These are phyloP conservation scores for Heliconius nattereri DNA, from an alignment of 1,140 invertebrate genomes.

Conservation along the genomic window DNA sequence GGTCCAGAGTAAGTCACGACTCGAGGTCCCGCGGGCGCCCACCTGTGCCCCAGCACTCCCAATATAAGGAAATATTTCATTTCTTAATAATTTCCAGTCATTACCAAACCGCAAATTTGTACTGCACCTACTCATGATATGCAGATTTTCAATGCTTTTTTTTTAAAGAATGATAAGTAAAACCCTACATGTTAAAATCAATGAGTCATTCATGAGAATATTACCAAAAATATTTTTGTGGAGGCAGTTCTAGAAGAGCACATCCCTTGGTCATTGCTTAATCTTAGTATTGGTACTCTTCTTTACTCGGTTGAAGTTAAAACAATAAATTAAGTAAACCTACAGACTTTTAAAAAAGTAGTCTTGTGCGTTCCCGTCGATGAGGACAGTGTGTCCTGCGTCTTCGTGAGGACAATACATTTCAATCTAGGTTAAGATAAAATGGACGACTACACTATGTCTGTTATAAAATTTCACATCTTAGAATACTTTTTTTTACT, in stretches of 20 bases:
- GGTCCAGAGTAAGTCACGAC: slow-evolving; percentile 73
- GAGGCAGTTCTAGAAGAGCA: not conserved
- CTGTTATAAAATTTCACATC: no score
- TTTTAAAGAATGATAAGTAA: not conserved
- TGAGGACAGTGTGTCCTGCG: no score
- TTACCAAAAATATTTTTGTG: not conserved
- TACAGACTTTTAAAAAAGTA: no score
- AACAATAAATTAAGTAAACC: no score
- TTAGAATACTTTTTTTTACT: no score
- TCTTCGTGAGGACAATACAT: no score
- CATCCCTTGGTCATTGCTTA: no score
- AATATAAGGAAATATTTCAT: slow-evolving; percentile 66
- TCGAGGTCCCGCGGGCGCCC: slow-evolving; percentile 57
- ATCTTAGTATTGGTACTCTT: no score
- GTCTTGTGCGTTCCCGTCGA: no score
- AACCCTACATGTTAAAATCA: not conserved
- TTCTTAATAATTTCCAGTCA: slow-evolving; percentile 61
- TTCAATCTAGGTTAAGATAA: no score
- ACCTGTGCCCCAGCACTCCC: slow-evolving; percentile 63
- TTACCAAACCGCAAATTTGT: slow-evolving; percentile 55
- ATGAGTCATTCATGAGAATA: not conserved
- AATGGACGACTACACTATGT: no score
- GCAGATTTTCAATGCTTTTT: slow-evolving; percentile 16
- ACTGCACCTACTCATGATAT: slow-evolving; percentile 37
- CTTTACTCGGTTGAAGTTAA: no score